Evolutionary conservation across 2,797 vertebrate species (phyloP).

Genomic region (Anniella stebbinsi): DNA sequence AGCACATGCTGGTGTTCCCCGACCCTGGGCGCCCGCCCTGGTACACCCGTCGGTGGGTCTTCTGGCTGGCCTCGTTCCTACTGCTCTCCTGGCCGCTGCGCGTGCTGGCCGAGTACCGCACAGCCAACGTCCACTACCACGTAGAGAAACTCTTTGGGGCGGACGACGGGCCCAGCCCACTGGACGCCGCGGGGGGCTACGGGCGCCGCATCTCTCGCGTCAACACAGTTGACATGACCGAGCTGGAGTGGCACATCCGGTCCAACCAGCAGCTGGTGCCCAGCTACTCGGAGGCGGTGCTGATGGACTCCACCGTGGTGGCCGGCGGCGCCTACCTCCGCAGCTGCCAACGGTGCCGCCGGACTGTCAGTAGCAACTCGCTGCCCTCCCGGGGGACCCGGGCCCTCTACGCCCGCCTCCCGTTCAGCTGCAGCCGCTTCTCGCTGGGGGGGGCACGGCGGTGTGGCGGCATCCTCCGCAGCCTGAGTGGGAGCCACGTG

Average conservation of each 20-base stretch:
- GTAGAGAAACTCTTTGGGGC: conserved; percentile 94
- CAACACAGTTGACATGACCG: conserved; percentile 92
- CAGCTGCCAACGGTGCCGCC: conserved; percentile 87
- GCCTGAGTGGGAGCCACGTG: conserved; percentile 85
- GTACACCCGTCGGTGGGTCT: conserved; percentile 87
- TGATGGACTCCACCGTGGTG: conserved; percentile 86
- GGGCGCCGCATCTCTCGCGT: conserved; percentile 86
- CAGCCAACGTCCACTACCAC: conserved; percentile 91
- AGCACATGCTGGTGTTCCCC: conserved; percentile 89
- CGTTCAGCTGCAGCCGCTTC: conserved; percentile 91
- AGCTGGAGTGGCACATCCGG: conserved; percentile 93
- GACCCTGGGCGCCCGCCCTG: conserved; percentile 88
- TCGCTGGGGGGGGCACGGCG: conserved; percentile 81
- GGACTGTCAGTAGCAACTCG: conserved; percentile 88
- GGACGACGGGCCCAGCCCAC: conserved; percentile 63
- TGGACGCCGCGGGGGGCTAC: conserved; percentile 56
- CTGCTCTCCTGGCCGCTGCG: conserved; percentile 90
- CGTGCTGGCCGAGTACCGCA: conserved; percentile 88
- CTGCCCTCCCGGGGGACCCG: conserved; percentile 85
- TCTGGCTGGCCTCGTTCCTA: conserved; percentile 88
- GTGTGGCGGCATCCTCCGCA: conserved; percentile 81
- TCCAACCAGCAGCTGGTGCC: conserved; percentile 94
- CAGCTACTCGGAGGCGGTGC: conserved; percentile 90
- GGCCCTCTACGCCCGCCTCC: conserved; percentile 83
- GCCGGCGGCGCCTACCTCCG: conserved; percentile 87